Conservation (phyloP, 2,797 vertebrate genomes). For the Periparus ater region DNA sequence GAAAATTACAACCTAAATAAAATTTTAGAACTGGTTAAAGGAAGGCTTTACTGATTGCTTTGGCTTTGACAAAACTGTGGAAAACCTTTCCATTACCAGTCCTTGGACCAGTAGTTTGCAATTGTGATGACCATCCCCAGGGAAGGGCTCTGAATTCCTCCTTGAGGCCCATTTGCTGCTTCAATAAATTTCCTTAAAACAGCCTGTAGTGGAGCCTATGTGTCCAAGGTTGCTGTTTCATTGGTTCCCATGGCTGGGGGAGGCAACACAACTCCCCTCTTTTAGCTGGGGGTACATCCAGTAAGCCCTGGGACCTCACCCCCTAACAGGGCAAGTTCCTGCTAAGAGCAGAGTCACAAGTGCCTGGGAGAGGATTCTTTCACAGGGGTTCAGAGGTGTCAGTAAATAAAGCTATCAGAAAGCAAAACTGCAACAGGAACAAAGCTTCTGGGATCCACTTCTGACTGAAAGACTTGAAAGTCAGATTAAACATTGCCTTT, state of each 20-base stretch:
- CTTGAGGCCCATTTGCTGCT: neutral
- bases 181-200: neutral
- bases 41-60: neutral
- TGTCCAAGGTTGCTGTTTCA: neutral
- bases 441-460: neutral
- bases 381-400: rapidly evolving
- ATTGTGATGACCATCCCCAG: neutral
- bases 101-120: neutral
- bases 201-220: neutral
- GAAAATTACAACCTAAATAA: neutral
- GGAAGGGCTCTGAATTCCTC: neutral
- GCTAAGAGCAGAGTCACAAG: neutral
- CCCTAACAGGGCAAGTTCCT: neutral
- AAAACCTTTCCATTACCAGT: neutral
- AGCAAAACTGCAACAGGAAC: neutral
- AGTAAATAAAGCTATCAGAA: neutral
- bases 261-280: neutral
- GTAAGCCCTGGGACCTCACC: neutral
- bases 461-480: neutral
- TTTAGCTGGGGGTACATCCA: neutral
- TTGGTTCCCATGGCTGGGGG: neutral
- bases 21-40: neutral
- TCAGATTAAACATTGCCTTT: neutral
- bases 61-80: neutral
- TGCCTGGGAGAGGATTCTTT: neutral